Evolutionary conservation across 2,113 vertebrate species (phyloP), one percentile per base, ranked within the genome.

Genomic region (Gadus chalcogrammus): DNA sequence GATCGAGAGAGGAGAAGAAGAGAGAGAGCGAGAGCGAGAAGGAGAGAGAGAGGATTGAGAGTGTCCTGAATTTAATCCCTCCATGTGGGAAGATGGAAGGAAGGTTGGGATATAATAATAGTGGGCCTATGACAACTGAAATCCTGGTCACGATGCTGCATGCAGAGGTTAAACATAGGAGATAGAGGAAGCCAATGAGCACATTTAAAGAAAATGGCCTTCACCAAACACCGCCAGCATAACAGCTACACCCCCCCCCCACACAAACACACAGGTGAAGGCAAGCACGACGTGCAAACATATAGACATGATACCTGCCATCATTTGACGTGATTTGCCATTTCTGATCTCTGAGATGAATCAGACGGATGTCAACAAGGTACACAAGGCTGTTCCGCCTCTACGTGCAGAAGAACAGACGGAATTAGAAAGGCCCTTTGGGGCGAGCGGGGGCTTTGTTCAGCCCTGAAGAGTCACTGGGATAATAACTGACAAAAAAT

Each of bases 91-190:
- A 52, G 77, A 82, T 61, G 76, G 73, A 35, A 35, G 31, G 31
- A 55, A 78, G 81, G 78, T 79, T 72, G 65, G 73, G 67, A 24
- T 9, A 20, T 9, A 70, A 64, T n/a, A 71, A 67, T 68, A 83
- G 78, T n/a, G 79, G 80, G 83, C 77, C 76, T 22, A 76, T 69
- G 83, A 79, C 84, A 80, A 69, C 82, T 85, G 76, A 83, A 88
- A 87, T 85, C 79, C 84, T 84, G 86, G 82, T 85, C 83, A 81
- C 90, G 87, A 85, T 89, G 83, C 89, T 89, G 90, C 90, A 91
- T 91, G 90, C 90, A 91, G 89, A 85, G 90, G 88, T 91, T 91
- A 90, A 91, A 88, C 82, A 78, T 79, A 66, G n/a, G 87, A 89
- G 82, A 83, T 66, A 74, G 76, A 35, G n/a, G 31, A 73, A 85